Base-by-base conservation (phyloP, 2,797 vertebrate genomes). In the Champsocephalus gunnari region DNA sequence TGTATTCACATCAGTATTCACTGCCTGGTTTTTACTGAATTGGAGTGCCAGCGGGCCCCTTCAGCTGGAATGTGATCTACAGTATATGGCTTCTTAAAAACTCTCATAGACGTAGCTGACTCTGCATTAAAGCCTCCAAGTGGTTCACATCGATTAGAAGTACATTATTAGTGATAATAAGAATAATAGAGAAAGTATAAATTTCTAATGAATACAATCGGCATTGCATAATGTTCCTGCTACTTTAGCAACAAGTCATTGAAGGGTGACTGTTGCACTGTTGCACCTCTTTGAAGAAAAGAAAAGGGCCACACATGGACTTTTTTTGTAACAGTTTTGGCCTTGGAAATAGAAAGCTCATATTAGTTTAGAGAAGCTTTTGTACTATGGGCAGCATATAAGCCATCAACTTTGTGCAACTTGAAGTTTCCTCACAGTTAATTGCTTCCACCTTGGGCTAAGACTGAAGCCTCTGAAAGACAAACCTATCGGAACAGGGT, bases 371-470 rank as follows among this genome's bases (percentile, higher is more conserved):
- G 53, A 63, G 24, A 62, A 56, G 45, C 69, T 57, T 81, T 79
- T 72, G 75, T 77, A 54, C 61, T 71, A 63, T 3, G 2, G 62
- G 44, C 73, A 75, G 76, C 19, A 34, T 81, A 81, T 87, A 55
- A 81, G 62, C 55, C 69, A 79, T 83, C 44, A 71, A 71, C 79
- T 88, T 73, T 66, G 70, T 79, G 54, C 67, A 78, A 82, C 78
- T 84, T 80, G 63, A 80, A 82, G 79, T 79, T 88, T 71, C 65
- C 79, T 83, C 74, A 17, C 72, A 88, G 84, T 84, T 92, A 92
- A 92, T 92, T 90, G 84, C 81, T 93, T 90, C 87, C 91, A 92
- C 89, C 86, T 83, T 89, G 64, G 73, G 71, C 76, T 75, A 62
- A 68, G 75, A 62, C 59, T 55, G 62, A 71, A 60, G 65, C 73